Evolutionary conservation across 2,797 vertebrate genomes (phyloP).

Genomic region (Gorsachius magnificus): DNA sequence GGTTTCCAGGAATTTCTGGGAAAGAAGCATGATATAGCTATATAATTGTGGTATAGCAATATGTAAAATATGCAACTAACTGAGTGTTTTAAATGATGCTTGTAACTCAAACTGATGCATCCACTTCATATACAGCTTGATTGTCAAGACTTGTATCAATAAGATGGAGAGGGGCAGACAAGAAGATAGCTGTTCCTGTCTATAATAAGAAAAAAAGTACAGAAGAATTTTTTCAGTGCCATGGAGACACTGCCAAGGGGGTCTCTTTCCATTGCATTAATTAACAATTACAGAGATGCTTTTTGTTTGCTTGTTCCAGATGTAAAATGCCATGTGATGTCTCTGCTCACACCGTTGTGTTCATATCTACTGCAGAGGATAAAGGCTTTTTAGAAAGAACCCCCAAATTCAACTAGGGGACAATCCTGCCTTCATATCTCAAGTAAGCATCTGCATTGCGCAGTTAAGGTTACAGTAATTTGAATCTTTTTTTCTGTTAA

Average conservation of each 20-base stretch:
- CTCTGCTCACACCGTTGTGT: neutral
- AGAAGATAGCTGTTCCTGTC: neutral
- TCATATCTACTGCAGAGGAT: neutral
- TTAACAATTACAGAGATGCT: neutral
- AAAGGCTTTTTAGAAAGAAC: neutral
- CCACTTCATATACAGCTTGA: neutral
- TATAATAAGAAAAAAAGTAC: neutral
- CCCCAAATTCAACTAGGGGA: neutral
- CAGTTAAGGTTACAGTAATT: neutral
- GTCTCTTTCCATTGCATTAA: neutral
- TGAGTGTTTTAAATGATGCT: neutral
- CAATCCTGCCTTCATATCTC: neutral
- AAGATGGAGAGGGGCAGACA: neutral
- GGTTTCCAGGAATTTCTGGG: constrained; percentile 26
- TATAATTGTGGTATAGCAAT: neutral
- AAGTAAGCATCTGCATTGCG: neutral
- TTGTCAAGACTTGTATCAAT: neutral
- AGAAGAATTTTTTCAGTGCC: neutral
- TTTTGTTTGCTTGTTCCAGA: constrained; percentile 2
- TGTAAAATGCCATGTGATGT: neutral
- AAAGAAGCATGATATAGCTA: neutral
- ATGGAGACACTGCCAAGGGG: neutral
- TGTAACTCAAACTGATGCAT: neutral
- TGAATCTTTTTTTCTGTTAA: neutral
- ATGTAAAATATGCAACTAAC: neutral